A percentile compares a stretch with the other conserved stretches of the same genome.
Conservation (phyloP, 2,797 vertebrate genomes). For the Hafferia zeledoni region DNA sequence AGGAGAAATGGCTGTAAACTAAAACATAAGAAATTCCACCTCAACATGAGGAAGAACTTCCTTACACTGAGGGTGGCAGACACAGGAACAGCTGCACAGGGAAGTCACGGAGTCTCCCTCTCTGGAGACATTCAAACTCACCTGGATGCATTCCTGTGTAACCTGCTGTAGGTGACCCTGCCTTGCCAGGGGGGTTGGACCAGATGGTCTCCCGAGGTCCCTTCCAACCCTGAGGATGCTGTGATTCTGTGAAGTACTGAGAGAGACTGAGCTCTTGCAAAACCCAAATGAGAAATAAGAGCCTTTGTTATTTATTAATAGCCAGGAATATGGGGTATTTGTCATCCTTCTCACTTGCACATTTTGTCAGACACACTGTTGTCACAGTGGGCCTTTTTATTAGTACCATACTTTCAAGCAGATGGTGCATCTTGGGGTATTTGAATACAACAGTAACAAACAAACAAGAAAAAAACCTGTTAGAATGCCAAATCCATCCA, state of each 20-base stretch:
- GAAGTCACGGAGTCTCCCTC: accelerated
- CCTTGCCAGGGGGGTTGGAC: not conserved
- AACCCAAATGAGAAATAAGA: not conserved
- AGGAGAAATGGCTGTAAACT: not conserved
- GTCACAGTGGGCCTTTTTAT: not conserved
- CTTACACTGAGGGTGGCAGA: not conserved
- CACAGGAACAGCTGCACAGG: not conserved
- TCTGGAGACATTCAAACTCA: not conserved
- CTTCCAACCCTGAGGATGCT: not conserved
- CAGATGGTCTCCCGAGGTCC: not conserved
- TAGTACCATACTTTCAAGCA: not conserved
- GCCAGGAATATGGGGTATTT: not conserved
- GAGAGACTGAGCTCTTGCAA: not conserved
- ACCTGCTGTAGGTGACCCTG: not conserved
- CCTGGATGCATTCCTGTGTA: not conserved
- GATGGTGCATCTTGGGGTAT: not conserved
- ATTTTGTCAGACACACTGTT: not conserved
- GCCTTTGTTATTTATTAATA: not conserved
- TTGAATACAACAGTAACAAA: not conserved
- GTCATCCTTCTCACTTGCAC: not conserved
- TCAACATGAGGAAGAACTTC: not conserved
- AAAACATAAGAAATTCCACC: not conserved
- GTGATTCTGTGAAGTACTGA: not conserved
- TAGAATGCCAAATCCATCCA: not conserved
- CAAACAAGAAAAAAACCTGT: not conserved